Conservation (phyloP, 1,140 invertebrate species). For the Drosophila burlai region DNA sequence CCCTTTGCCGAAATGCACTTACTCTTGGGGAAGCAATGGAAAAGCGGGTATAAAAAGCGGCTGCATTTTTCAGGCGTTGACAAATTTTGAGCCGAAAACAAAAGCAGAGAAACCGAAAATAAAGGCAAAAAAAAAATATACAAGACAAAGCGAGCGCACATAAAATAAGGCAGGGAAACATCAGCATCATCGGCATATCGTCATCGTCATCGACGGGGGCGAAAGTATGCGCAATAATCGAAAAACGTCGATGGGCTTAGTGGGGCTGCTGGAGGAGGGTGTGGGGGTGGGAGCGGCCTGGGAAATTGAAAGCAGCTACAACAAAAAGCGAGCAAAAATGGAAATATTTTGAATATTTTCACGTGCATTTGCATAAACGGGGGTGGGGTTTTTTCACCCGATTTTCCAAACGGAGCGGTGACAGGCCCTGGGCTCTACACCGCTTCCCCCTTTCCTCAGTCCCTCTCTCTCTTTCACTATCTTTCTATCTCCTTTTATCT, state of each 20-base stretch:
- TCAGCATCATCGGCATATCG: slow-evolving; percentile 29
- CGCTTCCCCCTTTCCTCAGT: background rate
- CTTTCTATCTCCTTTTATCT: too few relatives aligned
- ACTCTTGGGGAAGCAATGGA: slow-evolving; percentile 2
- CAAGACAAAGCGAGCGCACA: slow-evolving; percentile 14
- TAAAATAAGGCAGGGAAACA: slow-evolving; percentile 47
- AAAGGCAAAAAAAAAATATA: slow-evolving; percentile 13
- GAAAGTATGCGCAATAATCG: slow-evolving; percentile 80
- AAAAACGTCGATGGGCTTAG: slow-evolving; percentile 62
- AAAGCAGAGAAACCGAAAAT: slow-evolving; percentile 45
- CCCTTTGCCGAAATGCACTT: slow-evolving; percentile 1
- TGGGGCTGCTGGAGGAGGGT: background rate
- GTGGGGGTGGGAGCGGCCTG: background rate
- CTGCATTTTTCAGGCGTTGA: slow-evolving; percentile 75
- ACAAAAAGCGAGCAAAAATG: slow-evolving; percentile 34
- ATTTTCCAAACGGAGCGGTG: slow-evolving; percentile 35
- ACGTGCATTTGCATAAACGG: slow-evolving; percentile 79
- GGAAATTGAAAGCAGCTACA: slow-evolving; percentile 68
- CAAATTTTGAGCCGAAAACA: slow-evolving; percentile 76
- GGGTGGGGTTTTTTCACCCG: background rate
- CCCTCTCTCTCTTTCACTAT: background rate
- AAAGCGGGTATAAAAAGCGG: background rate
- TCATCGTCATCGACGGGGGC: slow-evolving; percentile 40
- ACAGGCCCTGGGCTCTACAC: slow-evolving; percentile 34
- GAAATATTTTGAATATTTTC: slow-evolving; percentile 83